Evolutionary conservation across 2,113 vertebrate species (phyloP), one percentile per base, ranked within the genome.

Genomic region (Rhinopomastus cyanomelas): DNA sequence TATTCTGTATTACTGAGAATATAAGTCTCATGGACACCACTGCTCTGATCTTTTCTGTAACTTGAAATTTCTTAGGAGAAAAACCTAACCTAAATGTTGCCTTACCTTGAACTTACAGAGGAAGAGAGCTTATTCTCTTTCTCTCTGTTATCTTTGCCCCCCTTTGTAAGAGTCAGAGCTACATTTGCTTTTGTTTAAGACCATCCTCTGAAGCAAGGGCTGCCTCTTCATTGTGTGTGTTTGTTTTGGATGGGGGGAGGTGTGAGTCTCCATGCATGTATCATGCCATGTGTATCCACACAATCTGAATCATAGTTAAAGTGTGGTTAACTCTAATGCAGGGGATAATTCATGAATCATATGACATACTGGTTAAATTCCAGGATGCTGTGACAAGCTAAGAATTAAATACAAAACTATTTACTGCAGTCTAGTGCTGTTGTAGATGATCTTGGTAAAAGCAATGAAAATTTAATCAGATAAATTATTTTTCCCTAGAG

Each of bases 391-490:
- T 73, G 95, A 76, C 81, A 81, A 82, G 84, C 65, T 91, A n/a
- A 93, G 73, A 95, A 66, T 81, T 74, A 87, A 85, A 95, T 94
- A 87, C 55, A 74, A 71, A 48, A 89, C 93, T 83, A 96, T 77
- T 60, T 95, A 78, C 68, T 93, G 75, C 69, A 92, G 16, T 89
- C 86, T 96, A 89, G 75, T 95, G 55, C 69, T 90, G 85, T 94
- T 93, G 94, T 82, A 60, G 66, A 86, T 88, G 86, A 75, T 79
- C 89, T 96, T 77, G 83, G 83, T 72, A 96, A 94, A 92, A 96
- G 87, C 91, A 89, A 95, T 96, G 80, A 94, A 95, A 96, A 92
- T 95, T 93, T 96, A 94, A 96, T 96, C 80, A 89, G 94, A 96
- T 94, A 85, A 87, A 82, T 94, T 95, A 96, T 92, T 95, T 95